Evolutionary conservation across 2,888 invertebrate species (phyloP).

Genomic region (Blera fallax): DNA sequence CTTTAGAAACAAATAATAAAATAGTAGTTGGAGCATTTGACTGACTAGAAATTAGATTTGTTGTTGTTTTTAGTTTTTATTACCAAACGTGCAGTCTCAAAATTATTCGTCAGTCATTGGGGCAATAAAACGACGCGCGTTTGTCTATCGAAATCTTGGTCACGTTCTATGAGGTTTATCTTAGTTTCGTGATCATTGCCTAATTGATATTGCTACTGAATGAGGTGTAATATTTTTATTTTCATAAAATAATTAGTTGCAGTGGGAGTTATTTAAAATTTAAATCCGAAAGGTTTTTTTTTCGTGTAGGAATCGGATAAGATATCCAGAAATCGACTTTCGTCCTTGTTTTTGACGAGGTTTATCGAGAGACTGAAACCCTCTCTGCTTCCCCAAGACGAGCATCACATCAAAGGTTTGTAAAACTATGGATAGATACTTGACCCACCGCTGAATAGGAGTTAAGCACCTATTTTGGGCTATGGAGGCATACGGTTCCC

Average conservation of each 20-base stretch:
- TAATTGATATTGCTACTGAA: constrained; percentile 59
- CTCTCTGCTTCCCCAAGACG: too few relatives aligned
- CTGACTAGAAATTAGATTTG: not conserved
- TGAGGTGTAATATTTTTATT: constrained; percentile 29
- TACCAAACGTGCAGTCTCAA: constrained; percentile 59
- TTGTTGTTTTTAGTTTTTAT: constrained; percentile 34
- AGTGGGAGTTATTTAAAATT: not conserved
- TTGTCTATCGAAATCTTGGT: constrained; percentile 66
- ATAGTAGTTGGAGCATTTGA: constrained; percentile 22
- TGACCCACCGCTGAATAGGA: too few relatives aligned
- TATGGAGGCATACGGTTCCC: too few relatives aligned
- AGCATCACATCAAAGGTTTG: too few relatives aligned
- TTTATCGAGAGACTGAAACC: too few relatives aligned
- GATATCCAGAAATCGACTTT: too few relatives aligned
- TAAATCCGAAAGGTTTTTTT: too few relatives aligned
- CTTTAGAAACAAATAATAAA: constrained; percentile 4
- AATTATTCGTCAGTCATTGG: not conserved
- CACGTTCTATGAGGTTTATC: constrained; percentile 64
- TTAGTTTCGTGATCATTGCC: constrained; percentile 67
- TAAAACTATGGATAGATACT: too few relatives aligned
- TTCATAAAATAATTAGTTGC: not conserved
- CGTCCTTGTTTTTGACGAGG: too few relatives aligned
- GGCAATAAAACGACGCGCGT: constrained; percentile 34
- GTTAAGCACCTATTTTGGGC: too few relatives aligned
- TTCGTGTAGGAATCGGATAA: too few relatives aligned